Conservation (phyloP, 2,888 invertebrate species). For the Conistra vaccinii region DNA sequence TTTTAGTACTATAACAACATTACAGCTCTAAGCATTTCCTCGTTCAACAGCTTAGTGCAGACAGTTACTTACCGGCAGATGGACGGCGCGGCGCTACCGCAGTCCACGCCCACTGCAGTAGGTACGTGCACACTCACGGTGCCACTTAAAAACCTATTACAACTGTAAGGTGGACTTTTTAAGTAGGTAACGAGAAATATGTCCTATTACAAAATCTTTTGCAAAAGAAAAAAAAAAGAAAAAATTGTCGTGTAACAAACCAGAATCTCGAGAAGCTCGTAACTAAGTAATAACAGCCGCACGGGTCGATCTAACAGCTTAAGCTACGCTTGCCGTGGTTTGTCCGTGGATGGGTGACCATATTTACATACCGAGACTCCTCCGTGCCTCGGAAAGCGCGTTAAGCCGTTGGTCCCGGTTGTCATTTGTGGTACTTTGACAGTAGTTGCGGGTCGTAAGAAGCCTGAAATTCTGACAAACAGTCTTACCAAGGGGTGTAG, state of each 20-base stretch:
- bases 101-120: constrained; percentile 69
- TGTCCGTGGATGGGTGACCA: too few relatives aligned
- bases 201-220: constrained; percentile 3
- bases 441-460: too few relatives aligned
- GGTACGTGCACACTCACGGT: constrained; percentile 29
- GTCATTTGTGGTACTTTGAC: too few relatives aligned
- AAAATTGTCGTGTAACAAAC: neutral
- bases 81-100: constrained; percentile 80
- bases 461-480: too few relatives aligned
- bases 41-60: constrained; percentile 59
- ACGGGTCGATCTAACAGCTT: too few relatives aligned
- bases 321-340: too few relatives aligned
- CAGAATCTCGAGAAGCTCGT: too few relatives aligned
- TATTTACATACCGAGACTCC: too few relatives aligned
- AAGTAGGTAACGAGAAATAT: constrained; percentile 14
- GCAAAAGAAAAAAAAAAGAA: neutral
- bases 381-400: too few relatives aligned
- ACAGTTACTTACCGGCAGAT: constrained; percentile 81
- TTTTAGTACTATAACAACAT: neutral
- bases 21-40: constrained; percentile 45
- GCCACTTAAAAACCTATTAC: constrained; percentile 42
- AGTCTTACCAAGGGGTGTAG: too few relatives aligned
- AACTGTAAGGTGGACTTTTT: constrained; percentile 35
- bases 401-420: too few relatives aligned
- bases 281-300: too few relatives aligned